phyloP scores from a whole-genome alignment of 1,140 invertebrate genomes.

The Calosoma granatense region DNA sequence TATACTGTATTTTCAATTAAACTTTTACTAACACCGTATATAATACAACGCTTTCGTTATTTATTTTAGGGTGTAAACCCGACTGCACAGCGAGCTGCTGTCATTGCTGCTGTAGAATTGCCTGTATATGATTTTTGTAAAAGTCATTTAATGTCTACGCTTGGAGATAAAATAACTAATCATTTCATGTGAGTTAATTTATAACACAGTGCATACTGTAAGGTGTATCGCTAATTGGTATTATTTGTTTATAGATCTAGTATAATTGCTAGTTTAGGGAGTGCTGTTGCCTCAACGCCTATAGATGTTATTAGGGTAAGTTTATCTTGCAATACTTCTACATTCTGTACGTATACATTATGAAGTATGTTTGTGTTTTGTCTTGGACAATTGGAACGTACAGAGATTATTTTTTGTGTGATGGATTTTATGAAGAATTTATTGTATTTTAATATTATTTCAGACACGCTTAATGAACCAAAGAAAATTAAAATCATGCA shows the following conservation, averaged over 20 bases:
- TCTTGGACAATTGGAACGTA: too few relatives aligned
- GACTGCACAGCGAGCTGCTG: conserved; percentile 81
- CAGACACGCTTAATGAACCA: conserved; percentile 92
- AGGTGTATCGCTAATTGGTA: not conserved
- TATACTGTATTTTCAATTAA: too few relatives aligned
- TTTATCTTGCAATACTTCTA: conserved; percentile 21
- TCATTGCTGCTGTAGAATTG: conserved; percentile 87
- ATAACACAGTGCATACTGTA: not conserved
- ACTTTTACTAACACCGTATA: too few relatives aligned
- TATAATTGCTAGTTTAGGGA: conserved; percentile 83
- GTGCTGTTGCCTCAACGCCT: conserved; percentile 86
- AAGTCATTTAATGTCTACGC: conserved; percentile 54
- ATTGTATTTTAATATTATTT: conserved; percentile 22
- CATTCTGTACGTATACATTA: too few relatives aligned
- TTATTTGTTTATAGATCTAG: conserved; percentile 58
- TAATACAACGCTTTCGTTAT: too few relatives aligned
- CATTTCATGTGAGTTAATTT: conserved; percentile 68
- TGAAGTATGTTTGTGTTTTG: too few relatives aligned
- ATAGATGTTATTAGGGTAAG: conserved; percentile 90
- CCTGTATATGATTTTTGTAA: conserved; percentile 91
- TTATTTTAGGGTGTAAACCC: conserved; percentile 70
- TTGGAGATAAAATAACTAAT: conserved; percentile 74
- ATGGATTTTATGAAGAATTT: not conserved
- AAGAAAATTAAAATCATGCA: conserved; percentile 49
- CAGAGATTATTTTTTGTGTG: conserved; percentile 6